These are phyloP conservation scores for Cantharis rufa DNA, from an alignment of 2,888 invertebrate genomes.

Conservation along the genomic window DNA sequence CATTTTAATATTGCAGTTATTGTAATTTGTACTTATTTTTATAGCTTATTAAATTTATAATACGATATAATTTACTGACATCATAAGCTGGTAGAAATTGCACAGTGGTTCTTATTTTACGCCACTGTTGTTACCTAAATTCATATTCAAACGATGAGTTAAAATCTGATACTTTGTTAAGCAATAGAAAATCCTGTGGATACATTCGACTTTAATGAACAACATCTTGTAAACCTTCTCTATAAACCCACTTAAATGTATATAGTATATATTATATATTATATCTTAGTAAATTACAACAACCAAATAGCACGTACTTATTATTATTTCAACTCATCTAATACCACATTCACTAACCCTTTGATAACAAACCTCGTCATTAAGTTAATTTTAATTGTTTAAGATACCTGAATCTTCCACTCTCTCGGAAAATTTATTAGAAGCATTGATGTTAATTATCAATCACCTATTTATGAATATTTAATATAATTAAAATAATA, in stretches of 20 bases:
- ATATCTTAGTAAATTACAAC: background rate
- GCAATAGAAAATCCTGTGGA: too few species aligned
- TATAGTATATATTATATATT: too few species aligned
- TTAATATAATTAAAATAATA: too few species aligned
- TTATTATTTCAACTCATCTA: background rate
- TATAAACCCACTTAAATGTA: background rate
- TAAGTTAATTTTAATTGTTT: background rate
- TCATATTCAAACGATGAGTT: background rate
- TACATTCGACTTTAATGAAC: background rate
- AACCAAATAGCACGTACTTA: background rate
- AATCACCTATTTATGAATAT: too few species aligned
- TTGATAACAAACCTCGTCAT: background rate
- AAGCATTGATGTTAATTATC: background rate
- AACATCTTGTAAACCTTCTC: background rate
- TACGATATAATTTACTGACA: too few species aligned
- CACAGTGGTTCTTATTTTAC: too few species aligned
- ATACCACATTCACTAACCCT: background rate
- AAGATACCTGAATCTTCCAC: background rate
- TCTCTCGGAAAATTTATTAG: background rate
- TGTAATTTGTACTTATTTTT: too few species aligned
- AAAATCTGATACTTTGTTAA: too few species aligned
- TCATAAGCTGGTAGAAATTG: too few species aligned
- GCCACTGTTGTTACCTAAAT: background rate
- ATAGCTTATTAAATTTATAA: too few species aligned
- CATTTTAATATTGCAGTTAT: too few species aligned